These are phyloP conservation scores for Pinna nobilis DNA, from an alignment of 1,140 invertebrate genomes.

Conservation along the genomic window DNA sequence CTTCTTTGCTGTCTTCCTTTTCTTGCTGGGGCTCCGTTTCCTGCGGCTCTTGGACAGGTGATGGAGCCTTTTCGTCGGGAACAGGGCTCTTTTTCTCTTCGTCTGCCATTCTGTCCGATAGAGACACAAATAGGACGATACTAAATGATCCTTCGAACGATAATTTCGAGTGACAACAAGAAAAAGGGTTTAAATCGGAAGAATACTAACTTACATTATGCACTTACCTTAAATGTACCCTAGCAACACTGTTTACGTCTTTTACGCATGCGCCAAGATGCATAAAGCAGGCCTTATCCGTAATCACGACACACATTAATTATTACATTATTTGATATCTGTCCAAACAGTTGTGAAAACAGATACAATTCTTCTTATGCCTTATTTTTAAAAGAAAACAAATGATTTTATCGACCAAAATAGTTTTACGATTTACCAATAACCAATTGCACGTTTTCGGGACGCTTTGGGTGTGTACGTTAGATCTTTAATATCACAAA, in stretches of 20 bases:
- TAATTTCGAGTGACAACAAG: background rate
- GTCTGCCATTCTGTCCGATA: conserved; percentile 40
- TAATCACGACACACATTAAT: background rate
- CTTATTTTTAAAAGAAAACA: no score
- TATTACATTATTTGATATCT: no score
- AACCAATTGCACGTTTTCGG: no score
- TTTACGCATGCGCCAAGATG: conserved; percentile 16
- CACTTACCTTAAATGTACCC: conserved; percentile 9
- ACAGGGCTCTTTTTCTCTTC: conserved; percentile 38
- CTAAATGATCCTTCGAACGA: background rate
- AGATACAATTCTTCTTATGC: no score
- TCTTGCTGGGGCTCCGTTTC: background rate
- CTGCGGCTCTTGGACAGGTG: conserved; percentile 9
- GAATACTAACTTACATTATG: background rate
- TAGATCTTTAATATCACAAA: no score
- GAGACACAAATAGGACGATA: background rate
- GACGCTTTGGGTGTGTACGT: no score
- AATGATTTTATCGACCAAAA: no score
- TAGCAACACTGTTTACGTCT: conserved; percentile 54
- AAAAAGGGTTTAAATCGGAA: background rate
- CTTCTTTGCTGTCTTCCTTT: conserved; percentile 10
- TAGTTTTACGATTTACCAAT: no score
- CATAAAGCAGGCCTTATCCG: background rate
- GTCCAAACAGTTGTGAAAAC: no score
- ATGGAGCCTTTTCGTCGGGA: conserved; percentile 26